phyloP scores from a whole-genome alignment of 2,888 invertebrate genomes.

The Mythimna ferrago region DNA sequence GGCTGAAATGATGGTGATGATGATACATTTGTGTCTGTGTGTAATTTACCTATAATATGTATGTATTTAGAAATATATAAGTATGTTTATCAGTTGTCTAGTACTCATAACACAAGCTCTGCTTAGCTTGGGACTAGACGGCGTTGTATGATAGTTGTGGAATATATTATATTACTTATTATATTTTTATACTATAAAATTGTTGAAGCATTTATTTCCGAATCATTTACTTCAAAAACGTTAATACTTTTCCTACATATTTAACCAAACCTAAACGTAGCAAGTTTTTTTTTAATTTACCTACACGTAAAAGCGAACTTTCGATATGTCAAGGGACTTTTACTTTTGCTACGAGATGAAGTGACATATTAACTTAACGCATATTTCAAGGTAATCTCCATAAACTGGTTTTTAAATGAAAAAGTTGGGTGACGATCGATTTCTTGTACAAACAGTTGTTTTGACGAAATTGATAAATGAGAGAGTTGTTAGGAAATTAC shows the following conservation, averaged over 20 bases:
- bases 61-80: too few species aligned
- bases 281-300: not conserved
- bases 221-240: not conserved
- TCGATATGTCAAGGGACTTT: slow-evolving; percentile 52
- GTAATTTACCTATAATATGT: too few species aligned
- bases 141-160: too few species aligned
- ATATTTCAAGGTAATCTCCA: slow-evolving; percentile 43
- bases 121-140: too few species aligned
- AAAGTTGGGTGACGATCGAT: slow-evolving; percentile 15
- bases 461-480: not conserved
- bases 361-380: slow-evolving; percentile 29
- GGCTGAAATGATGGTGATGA: too few species aligned
- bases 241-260: not conserved
- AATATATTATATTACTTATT: too few species aligned
- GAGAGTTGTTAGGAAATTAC: not conserved
- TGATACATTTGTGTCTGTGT: too few species aligned
- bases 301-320: slow-evolving; percentile 39
- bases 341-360: slow-evolving; percentile 57
- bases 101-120: too few species aligned
- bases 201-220: too few species aligned
- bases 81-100: too few species aligned
- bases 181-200: too few species aligned
- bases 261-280: not conserved
- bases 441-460: slow-evolving; percentile 10
- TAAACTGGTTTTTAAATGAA: slow-evolving; percentile 13